Evolutionary conservation across 2,888 invertebrate species (phyloP).

Genomic region (Mimumesa dahlbomi): DNA sequence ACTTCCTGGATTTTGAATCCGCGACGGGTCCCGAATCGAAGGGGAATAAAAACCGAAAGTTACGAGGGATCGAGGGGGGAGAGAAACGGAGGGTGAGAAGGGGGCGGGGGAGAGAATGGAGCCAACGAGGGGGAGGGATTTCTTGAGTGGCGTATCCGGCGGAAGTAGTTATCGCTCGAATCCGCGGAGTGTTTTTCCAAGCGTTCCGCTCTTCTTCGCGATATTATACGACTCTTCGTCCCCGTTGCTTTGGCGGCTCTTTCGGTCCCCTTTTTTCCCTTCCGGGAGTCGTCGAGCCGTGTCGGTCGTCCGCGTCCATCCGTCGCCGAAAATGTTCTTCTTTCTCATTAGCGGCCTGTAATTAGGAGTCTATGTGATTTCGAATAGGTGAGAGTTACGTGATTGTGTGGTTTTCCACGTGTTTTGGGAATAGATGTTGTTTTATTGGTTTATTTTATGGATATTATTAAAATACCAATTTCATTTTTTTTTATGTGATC

Average conservation of each 20-base stretch:
- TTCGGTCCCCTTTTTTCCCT: slow-evolving; percentile 8
- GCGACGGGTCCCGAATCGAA: slow-evolving; percentile 15
- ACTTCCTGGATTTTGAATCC: background rate
- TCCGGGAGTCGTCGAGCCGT: slow-evolving; percentile 13
- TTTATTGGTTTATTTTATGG: too few relatives aligned
- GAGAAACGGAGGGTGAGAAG: slow-evolving; percentile 11
- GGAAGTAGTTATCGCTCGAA: slow-evolving; percentile 69
- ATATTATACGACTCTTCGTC: slow-evolving; percentile 44
- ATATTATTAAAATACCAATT: too few relatives aligned
- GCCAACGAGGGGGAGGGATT: too few relatives aligned
- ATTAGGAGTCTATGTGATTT: too few relatives aligned
- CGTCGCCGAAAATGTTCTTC: too few relatives aligned
- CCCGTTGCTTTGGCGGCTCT: slow-evolving; percentile 21
- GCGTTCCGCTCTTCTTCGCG: slow-evolving; percentile 43
- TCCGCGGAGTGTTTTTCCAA: slow-evolving; percentile 58
- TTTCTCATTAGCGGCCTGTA: too few relatives aligned
- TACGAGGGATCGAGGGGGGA: too few relatives aligned
- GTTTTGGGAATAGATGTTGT: too few relatives aligned
- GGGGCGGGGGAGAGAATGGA: slow-evolving; percentile 19
- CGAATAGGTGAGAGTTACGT: too few relatives aligned
- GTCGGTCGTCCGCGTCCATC: too few relatives aligned
- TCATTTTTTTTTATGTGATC: too few relatives aligned
- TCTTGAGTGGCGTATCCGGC: slow-evolving; percentile 70
- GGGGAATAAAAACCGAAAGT: slow-evolving; percentile 43
- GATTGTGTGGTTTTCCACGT: too few relatives aligned